A percentile compares a stretch with the other conserved stretches of the same genome.
Evolutionary conservation across 2,888 invertebrate genomes (phyloP).

Genomic region (Andrena bucephala): DNA sequence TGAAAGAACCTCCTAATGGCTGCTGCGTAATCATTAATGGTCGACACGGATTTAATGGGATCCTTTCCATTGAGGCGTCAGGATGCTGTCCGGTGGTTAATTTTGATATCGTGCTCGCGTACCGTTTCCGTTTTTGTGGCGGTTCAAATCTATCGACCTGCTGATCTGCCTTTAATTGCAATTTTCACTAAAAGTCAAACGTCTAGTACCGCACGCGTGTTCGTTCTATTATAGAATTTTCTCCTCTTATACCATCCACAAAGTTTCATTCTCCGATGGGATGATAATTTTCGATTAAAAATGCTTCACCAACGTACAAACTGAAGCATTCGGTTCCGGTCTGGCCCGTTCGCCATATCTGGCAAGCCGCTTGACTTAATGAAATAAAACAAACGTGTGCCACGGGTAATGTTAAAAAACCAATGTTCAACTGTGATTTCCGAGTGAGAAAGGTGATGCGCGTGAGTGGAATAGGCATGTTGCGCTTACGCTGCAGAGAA

Average conservation of each 20-base stretch:
- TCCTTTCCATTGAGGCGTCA: constrained; percentile 19
- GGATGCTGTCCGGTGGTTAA: constrained; percentile 23
- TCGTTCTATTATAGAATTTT: not conserved
- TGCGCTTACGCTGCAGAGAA: constrained; percentile 62
- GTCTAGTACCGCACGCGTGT: not conserved
- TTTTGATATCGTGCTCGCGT: constrained; percentile 22
- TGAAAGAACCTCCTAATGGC: constrained; percentile 50
- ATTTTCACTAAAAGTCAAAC: not conserved
- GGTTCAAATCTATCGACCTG: constrained; percentile 1
- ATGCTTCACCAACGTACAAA: constrained; percentile 19
- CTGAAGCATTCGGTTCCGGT: constrained; percentile 21
- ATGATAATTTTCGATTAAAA: constrained; percentile 46
- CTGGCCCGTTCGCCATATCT: constrained; percentile 22
- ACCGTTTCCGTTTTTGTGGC: constrained; percentile 8
- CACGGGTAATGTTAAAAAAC: constrained; percentile 68
- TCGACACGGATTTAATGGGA: constrained; percentile 30
- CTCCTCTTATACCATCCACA: not conserved
- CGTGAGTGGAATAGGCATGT: constrained; percentile 50
- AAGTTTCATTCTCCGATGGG: constrained; percentile 12
- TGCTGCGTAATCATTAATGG: constrained; percentile 48
- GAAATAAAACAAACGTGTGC: constrained; percentile 57
- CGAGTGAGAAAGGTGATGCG: constrained; percentile 66
- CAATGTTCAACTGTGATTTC: constrained; percentile 75
- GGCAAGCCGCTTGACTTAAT: constrained; percentile 45
- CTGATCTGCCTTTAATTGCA: constrained; percentile 5